Evolutionary conservation across 2,113 vertebrate species (phyloP), one percentile per base, ranked within the genome.

Genomic region (Takifugu bimaculatus): DNA sequence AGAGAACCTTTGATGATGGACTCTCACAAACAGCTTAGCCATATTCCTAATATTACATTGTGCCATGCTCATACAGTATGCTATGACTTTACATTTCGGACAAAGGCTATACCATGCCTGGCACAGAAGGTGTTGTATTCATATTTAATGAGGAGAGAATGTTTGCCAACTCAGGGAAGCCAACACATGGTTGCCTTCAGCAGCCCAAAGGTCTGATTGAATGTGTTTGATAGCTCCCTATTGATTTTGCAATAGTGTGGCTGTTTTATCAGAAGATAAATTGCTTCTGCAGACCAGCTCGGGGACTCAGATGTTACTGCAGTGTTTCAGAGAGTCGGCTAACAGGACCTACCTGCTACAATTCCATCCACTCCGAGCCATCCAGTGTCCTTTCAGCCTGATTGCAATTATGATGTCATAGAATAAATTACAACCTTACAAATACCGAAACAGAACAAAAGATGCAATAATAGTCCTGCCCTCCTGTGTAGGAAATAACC

Each of bases 201-300:
- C 63, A 62, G 72, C 63, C 71, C 60, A 80, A 70, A 74, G 69
- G 60, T 70, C 75, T 84, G 75, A 81, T 69, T 79, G 70, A 84
- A 81, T 73, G 63, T 44, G 63, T 81, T 78, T 86, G 79, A 86
- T 78, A 59, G 77, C 63, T 43, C 48, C 13, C 53, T 78, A 82
- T 87, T 79, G 78, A 87, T 86, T 84, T 63, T 54, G 63, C 77
- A 50, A 65, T 71, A 57, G 26, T 76, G 78, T 71, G 73, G 68
- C 70, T 65, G 58, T 83, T 85, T 81, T 80, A 79, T 84, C 77
- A 74, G 55, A 72, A 80, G 76, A 85, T 69, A 84, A 84, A 88
- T 80, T 65, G 77, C 61, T 77, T 78, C 64, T 70, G 74, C 65
- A 69, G 73, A 80, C 57, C 45, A 72, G 69, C 54, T 60, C 4